Conservation (phyloP, 2,888 invertebrate species). For the Volucella bombylans region DNA sequence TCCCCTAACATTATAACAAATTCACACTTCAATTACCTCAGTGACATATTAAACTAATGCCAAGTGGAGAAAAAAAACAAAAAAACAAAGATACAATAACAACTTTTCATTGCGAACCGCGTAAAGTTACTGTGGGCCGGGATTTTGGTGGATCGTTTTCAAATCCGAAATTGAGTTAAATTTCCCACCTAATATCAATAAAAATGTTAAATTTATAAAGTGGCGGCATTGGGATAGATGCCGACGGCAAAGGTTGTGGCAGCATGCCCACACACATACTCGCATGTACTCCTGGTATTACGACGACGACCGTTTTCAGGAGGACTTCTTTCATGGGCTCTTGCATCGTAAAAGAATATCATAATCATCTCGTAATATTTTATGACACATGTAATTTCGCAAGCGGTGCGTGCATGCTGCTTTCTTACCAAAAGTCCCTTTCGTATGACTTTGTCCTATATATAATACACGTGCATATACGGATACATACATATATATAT, state of each 20-base stretch:
- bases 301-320: constrained; percentile 30
- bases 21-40: constrained; percentile 66
- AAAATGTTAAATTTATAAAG: constrained; percentile 67
- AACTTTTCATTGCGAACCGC: constrained; percentile 6
- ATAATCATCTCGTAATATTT: constrained; percentile 79
- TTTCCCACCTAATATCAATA: constrained; percentile 69
- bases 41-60: constrained; percentile 65
- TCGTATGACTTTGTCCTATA: not conserved
- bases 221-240: constrained; percentile 13
- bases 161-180: constrained; percentile 67
- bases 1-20: constrained; percentile 48
- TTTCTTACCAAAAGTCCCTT: constrained; percentile 34
- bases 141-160: constrained; percentile 52
- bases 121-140: not conserved
- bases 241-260: constrained; percentile 39
- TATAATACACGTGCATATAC: not conserved
- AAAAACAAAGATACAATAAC: not conserved
- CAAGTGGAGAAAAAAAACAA: constrained; percentile 22
- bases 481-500: not conserved
- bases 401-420: constrained; percentile 60
- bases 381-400: constrained; percentile 75
- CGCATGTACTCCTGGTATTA: not conserved
- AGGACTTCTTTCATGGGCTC: constrained; percentile 52
- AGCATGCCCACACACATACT: constrained; percentile 24
- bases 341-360: constrained; percentile 78